Percentiles rank a stretch among this genome's conserved stretches.
Conservation (phyloP, 1,140 invertebrate genomes). For the Caenorhabditis briggsae region DNA sequence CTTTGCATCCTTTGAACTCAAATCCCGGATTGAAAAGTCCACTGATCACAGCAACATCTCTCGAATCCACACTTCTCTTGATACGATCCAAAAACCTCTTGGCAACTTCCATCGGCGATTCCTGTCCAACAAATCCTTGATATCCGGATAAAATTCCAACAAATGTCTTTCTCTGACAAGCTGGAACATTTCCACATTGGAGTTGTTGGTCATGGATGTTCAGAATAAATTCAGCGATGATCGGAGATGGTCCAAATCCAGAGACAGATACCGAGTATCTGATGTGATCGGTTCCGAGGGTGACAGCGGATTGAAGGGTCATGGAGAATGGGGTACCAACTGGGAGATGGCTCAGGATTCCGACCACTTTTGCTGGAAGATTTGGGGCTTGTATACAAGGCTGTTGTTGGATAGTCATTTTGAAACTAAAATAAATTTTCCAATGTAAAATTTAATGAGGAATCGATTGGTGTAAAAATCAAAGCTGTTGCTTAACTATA, state of each 20-base stretch:
- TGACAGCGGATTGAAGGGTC: not conserved
- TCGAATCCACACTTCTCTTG: not conserved
- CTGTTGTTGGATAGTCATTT: not conserved
- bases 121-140: not conserved
- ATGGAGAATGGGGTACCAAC: not conserved
- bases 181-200: not conserved
- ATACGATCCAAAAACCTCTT: not conserved
- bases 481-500: no score
- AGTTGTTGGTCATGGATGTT: not conserved
- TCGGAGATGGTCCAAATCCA: not conserved
- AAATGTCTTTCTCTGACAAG: not conserved
- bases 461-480: no score
- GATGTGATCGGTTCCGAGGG: not conserved
- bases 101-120: not conserved
- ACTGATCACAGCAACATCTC: not conserved
- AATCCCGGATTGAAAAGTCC: slow-evolving; percentile 1
- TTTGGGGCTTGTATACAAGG: no score
- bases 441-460: no score
- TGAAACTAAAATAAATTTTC: no score
- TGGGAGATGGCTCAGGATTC: not conserved
- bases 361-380: not conserved
- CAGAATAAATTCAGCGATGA: not conserved
- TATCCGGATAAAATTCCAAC: not conserved
- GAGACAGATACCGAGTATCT: not conserved
- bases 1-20: slow-evolving; percentile 9